Evolutionary conservation across 1,140 invertebrate species (phyloP), one percentile per base, ranked within the genome.

Genomic region (Phortica variegata): DNA sequence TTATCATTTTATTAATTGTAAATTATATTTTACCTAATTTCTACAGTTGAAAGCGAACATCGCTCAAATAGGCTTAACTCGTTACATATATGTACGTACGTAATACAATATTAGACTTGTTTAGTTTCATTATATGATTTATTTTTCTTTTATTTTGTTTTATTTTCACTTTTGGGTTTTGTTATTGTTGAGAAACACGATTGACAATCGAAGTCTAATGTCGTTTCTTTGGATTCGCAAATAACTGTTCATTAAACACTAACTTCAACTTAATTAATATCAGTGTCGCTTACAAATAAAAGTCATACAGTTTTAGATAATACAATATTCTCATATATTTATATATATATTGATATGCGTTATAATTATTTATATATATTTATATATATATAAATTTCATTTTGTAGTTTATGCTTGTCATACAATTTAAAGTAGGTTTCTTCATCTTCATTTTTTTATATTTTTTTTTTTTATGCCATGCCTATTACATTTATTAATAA

Each of bases 1-100:
- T 52, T 49, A 47, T 47, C 47, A 53, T 32, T 47, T 40, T 38
- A 51, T 56, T 39, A 54, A 59, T 43, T 52, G 65, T 58, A 66
- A 56, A 63, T 72, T 60, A 41, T 60, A 47, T 54, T 56, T 21
- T 58, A 34, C 34, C 57, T 62, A 68, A 39, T 53, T 53, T 47
- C 59, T 72, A 62, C 61, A 72, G 69, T 72, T 62, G 57, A 60
- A 68, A 72, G 69, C 69, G 69, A 72, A 72, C 61, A 72, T 72
- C 69, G 68, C 69, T 72, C 68, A 72, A 53, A 57, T 53, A 62
- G 60, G 55, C 49, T 53, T 61, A 48, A 60, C 58, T 53, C 57
- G 51, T 49, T 44, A 47, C 38, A 49, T 38, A 41, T 41, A 41
- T 19, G 46, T 31, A 46, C 36, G 47, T 60, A 65, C 58, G 46